These are phyloP conservation scores for Ectropis crepuscularia DNA, from an alignment of 2,888 invertebrate genomes.

Conservation along the genomic window DNA sequence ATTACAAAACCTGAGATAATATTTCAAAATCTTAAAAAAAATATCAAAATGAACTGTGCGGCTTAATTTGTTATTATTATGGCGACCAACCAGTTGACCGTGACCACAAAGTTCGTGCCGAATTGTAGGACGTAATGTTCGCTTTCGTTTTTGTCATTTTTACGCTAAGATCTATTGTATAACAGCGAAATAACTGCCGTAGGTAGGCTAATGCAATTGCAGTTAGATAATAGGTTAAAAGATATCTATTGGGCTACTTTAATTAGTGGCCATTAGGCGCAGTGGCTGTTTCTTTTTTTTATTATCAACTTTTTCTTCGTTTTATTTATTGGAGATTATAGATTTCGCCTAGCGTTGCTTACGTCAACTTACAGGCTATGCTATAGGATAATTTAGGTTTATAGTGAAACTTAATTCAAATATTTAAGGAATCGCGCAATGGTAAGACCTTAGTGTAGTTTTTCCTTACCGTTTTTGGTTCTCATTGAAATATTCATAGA, in stretches of 20 bases:
- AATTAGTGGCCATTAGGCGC: slow-evolving; percentile 24
- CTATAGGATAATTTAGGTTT: too few relatives aligned
- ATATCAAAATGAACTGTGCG: slow-evolving; percentile 22
- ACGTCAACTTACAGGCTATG: too few relatives aligned
- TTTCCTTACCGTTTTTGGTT: too few relatives aligned
- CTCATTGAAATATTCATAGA: too few relatives aligned
- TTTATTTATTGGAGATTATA: too few relatives aligned
- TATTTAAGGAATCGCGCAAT: too few relatives aligned
- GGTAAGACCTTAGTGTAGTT: too few relatives aligned
- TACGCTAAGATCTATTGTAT: slow-evolving; percentile 57
- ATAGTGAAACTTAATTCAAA: too few relatives aligned
- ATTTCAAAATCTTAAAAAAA: slow-evolving; percentile 13
- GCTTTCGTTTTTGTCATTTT: slow-evolving; percentile 64
- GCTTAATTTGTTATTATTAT: slow-evolving; percentile 46
- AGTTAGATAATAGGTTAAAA: slow-evolving; percentile 46
- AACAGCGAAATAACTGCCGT: slow-evolving; percentile 51
- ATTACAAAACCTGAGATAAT: slow-evolving; percentile 2
- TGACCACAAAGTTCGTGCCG: slow-evolving; percentile 71
- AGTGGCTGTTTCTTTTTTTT: slow-evolving; percentile 1
- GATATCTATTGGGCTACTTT: slow-evolving; percentile 28
- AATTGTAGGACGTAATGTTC: slow-evolving; percentile 59
- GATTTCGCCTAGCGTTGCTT: too few relatives aligned
- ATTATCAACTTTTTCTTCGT: not conserved
- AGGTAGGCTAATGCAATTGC: slow-evolving; percentile 42
- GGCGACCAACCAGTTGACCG: slow-evolving; percentile 64